A percentile compares a stretch with the other conserved stretches of the same genome.
Evolutionary conservation across 2,888 invertebrate genomes (phyloP).

Genomic region (Diaperis boleti): DNA sequence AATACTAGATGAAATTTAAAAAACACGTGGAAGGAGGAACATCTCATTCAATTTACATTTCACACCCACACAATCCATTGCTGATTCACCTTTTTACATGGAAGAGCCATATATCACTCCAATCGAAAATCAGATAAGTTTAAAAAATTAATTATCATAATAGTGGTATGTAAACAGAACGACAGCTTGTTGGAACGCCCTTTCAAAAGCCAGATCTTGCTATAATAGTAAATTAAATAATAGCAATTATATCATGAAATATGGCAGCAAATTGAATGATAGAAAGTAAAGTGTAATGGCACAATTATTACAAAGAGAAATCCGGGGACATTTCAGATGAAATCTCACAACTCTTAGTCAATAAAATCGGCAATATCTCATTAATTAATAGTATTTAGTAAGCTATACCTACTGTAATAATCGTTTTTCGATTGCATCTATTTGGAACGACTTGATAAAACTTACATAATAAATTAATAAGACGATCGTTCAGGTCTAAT

Average conservation of each 20-base stretch:
- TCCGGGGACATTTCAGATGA: slow-evolving; percentile 1
- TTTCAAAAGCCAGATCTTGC: background rate
- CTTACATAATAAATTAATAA: slow-evolving; percentile 19
- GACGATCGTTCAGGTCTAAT: slow-evolving; percentile 13
- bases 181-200: background rate
- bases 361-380: background rate
- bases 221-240: background rate
- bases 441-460: slow-evolving; percentile 8
- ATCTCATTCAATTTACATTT: slow-evolving; percentile 30
- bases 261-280: background rate
- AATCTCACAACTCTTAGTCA: background rate
- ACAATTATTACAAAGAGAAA: background rate
- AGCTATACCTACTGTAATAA: too few relatives aligned
- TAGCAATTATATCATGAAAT: too few relatives aligned
- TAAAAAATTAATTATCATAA: slow-evolving; percentile 9
- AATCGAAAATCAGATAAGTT: background rate
- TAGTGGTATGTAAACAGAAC: background rate
- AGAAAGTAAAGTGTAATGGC: background rate
- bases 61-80: slow-evolving; percentile 23
- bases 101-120: slow-evolving; percentile 1
- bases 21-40: slow-evolving; percentile 23
- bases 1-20: slow-evolving; percentile 22
- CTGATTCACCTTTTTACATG: slow-evolving; percentile 12
- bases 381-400: background rate
- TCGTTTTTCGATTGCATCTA: background rate